phyloP scores from a whole-genome alignment of 2,113 vertebrate genomes.

The Oncorhynchus tshawytscha region DNA sequence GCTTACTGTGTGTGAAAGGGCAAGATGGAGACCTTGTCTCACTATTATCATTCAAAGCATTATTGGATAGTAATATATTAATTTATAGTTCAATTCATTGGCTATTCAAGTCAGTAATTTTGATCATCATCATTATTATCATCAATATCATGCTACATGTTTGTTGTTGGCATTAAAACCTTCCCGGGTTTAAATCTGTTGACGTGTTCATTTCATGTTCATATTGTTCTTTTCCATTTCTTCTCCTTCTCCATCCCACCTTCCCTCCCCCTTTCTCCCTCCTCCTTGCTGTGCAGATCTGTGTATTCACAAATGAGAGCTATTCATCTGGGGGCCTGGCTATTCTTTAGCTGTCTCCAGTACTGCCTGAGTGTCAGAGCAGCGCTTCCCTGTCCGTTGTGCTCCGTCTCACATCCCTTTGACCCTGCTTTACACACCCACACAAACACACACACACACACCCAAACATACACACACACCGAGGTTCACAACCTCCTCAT shows the following conservation, averaged over 20 bases:
- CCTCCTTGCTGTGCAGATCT: slow-evolving; percentile 74
- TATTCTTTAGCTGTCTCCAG: slow-evolving; percentile 86
- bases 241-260: slow-evolving; percentile 3
- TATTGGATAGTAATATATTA: too few species aligned
- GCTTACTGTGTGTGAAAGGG: too few species aligned
- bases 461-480: background rate
- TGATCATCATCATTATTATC: slow-evolving; percentile 8
- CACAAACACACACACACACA: slow-evolving; percentile 17
- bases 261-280: slow-evolving; percentile 14
- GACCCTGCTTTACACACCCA: background rate
- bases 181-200: background rate
- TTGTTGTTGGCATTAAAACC: background rate
- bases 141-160: background rate
- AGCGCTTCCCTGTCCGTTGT: slow-evolving; percentile 87
- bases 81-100: too few species aligned
- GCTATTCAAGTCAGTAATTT: background rate
- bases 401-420: slow-evolving; percentile 51
- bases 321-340: slow-evolving; percentile 82
- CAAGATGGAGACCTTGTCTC: too few species aligned
- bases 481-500: slow-evolving; percentile 85
- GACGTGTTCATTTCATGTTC: background rate
- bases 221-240: background rate
- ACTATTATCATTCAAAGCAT: too few species aligned
- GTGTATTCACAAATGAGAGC: slow-evolving; percentile 93
- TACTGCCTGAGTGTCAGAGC: slow-evolving; percentile 71